Percentiles rank a stretch among this genome's conserved stretches.
Evolutionary conservation across 2,113 vertebrate species (phyloP).

Genomic region (Xiphophorus hellerii): DNA sequence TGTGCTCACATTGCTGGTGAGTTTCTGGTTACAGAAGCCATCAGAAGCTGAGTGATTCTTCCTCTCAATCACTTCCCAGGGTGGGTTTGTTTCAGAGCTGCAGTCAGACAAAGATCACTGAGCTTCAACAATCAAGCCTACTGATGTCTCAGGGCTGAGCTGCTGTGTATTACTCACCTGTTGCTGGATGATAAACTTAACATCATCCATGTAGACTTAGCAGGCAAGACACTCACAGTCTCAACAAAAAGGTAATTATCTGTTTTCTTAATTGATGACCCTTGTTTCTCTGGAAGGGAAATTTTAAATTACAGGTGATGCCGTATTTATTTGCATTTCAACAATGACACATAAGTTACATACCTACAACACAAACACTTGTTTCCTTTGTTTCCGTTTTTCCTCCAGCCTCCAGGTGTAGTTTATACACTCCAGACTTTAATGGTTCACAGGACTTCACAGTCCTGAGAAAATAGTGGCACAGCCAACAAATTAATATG

Average conservation of each 20-base stretch:
- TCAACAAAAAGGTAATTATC: neutral
- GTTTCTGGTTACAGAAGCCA: constrained; percentile 74
- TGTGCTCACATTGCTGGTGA: constrained; percentile 69
- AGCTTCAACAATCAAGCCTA: constrained; percentile 1
- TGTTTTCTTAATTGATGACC: neutral
- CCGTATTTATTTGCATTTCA: rapidly evolving
- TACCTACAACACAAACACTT: constrained; percentile 86
- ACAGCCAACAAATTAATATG: neutral
- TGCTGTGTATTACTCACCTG: constrained; percentile 29
- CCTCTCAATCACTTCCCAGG: constrained; percentile 32
- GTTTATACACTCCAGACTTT: constrained; percentile 85
- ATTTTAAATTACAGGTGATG: neutral
- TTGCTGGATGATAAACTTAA: neutral
- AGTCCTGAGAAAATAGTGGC: constrained; percentile 74
- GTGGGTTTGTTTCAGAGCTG: constrained; percentile 7
- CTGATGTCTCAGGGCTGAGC: neutral
- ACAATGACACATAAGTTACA: constrained; percentile 20
- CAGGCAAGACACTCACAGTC: constrained; percentile 45
- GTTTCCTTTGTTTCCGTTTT: constrained; percentile 76
- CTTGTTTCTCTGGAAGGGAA: constrained; percentile 52
- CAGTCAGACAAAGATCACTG: neutral
- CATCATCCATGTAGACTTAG: constrained; percentile 52
- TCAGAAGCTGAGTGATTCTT: neutral
- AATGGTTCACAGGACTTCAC: constrained; percentile 80
- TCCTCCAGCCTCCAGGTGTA: constrained; percentile 85